Evolutionary conservation across 1,140 invertebrate genomes (phyloP), one percentile per base, ranked within the genome.

Genomic region (Wiebesia pumilae): DNA sequence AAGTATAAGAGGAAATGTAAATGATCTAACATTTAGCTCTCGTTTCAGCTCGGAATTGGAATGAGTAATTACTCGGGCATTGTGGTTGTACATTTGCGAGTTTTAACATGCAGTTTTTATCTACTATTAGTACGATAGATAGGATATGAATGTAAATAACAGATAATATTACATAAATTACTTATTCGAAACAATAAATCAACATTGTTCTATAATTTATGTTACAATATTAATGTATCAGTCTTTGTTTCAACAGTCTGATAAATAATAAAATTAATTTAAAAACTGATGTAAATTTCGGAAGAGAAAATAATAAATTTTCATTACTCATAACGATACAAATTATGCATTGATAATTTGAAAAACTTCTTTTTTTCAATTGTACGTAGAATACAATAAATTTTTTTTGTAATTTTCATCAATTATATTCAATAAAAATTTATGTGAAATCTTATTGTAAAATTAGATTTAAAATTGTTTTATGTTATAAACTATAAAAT

Each of bases 71-170:
- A 38, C 69, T 38, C 3, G 33, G 30, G 30, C 19, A 24, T 71
- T 71, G 35, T 71, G 33, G 30, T 69, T 38, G 33, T 38, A 71
- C 35, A 24, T 71, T 38, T 35, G 4, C 69, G 35, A 38, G 33
- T 38, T 71, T 35, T 38, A 38, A 71, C 24, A 38, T 38, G 33
- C 6, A 38, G 35, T 38, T 38, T 71, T 35, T 38, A 38, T 71
- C 69, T 19, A 38, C 69, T 71, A 21, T 71, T 71, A 38, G 3
- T 38, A 35, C 16, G 69, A 71, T 71, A 71, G 69, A 71, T 71
- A 35, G 7, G 69, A 71, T 71, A 35, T 16, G 69, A 71, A 38
- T 71, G 69, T 71, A 71, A 71, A 71, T 71, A 71, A 71, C 19
- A 71, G 16, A 38, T 38, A 38, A 71, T 38, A 33, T 38, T 35